Base-by-base conservation (phyloP, 2,888 invertebrate genomes). In the Unio pictorum region DNA sequence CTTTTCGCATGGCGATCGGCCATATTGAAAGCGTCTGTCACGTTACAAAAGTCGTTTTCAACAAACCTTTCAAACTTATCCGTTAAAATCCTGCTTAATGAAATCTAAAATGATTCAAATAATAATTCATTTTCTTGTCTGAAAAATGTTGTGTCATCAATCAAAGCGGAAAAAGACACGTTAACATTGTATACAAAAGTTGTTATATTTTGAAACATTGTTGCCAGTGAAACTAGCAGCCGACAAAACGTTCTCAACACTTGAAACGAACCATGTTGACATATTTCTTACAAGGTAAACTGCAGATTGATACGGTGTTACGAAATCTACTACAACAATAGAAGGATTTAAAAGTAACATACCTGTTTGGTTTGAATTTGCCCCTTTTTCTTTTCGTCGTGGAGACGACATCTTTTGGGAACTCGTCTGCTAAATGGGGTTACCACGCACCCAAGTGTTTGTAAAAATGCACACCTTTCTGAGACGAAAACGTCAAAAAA, bases 1-100 rank as follows among this genome's bases (percentile, higher is more conserved):
- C 45, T 45, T 45, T 45, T 45, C 45, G 45, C 45, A 45, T 45
- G 45, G 45, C 15, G 45, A 45, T 11, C 74, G 74, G 77, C 77
- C 77, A 77, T 77, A 63, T 77, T 77, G 71, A 65, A 71, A 71
- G 72, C 77, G 77, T 77, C 77, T 77, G 77, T 72, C 73, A 70
- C 30, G 23, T 54, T 55, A 64, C 45, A 34, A 7, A 15, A 45
- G 45, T 45, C 15, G 15, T 3, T 45, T 45, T 45, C 45, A 45
- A 45, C 45, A 45, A 45, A 45, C 15, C 45, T 45, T 45, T 45
- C 15, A 0, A 45, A 45, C 45, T 11, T 11, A 45, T 45, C 34
- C 7, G 45, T 45, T 15, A 45, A 11, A 15, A 15, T 45, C 45
- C 11, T 45, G 45, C 15, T 45, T 45, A 15, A 45, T 45, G 4